Conservation (phyloP, 2,797 vertebrate genomes). For the Coregonus suidteri region DNA sequence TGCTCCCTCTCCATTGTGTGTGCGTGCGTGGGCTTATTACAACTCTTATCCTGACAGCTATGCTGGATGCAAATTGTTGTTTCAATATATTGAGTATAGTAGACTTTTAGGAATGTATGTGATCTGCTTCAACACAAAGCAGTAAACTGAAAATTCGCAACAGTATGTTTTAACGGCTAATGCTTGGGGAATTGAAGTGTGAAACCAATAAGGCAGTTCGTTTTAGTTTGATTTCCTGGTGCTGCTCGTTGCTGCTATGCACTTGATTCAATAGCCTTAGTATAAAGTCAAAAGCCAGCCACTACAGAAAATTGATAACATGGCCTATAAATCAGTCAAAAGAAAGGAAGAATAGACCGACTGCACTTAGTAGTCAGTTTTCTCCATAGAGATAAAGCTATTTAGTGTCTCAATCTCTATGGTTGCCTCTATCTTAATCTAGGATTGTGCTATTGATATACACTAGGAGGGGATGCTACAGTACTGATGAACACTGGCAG, state of each 20-base stretch:
- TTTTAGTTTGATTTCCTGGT: not conserved
- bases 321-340: not conserved
- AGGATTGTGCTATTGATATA: not conserved
- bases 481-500: not conserved
- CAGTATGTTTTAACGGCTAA: not conserved
- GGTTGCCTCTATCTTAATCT: too few relatives aligned
- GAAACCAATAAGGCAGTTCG: too few relatives aligned
- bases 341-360: not conserved
- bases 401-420: too few relatives aligned
- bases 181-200: not conserved
- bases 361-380: not conserved
- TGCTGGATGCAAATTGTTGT: not conserved
- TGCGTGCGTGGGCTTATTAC: not conserved
- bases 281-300: not conserved
- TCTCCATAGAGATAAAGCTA: not conserved
- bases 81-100: not conserved
- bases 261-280: not conserved
- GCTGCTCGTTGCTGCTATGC: not conserved
- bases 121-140: not conserved
- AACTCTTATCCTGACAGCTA: not conserved
- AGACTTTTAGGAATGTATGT: not conserved
- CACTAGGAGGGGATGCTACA: not conserved
- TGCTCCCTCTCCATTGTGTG: too few relatives aligned
- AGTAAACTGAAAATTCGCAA: not conserved
- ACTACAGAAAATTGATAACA: not conserved